These are phyloP conservation scores for Cecropterus lyciades DNA, from an alignment of 1,140 invertebrate species.

Conservation along the genomic window DNA sequence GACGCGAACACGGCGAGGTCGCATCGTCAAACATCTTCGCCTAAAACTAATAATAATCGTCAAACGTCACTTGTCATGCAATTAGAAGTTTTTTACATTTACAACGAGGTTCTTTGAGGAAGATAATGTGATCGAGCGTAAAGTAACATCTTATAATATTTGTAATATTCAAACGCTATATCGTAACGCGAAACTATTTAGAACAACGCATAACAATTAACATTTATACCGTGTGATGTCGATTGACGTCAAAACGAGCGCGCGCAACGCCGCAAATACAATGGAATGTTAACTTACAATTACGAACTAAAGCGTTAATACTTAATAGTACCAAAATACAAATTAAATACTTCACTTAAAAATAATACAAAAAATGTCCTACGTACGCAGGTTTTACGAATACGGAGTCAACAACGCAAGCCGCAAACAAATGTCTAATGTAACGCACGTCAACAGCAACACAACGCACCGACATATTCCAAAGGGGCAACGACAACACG, in stretches of 20 bases:
- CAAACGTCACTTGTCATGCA: conserved; percentile 69
- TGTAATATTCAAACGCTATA: conserved; percentile 40
- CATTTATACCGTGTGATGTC: conserved; percentile 47
- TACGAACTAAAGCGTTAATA: conserved; percentile 69
- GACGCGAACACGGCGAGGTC: conserved; percentile 19
- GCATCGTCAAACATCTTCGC: conserved; percentile 46
- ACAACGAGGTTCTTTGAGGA: conserved; percentile 48
- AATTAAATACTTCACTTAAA: conserved; percentile 73
- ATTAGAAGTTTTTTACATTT: conserved; percentile 56
- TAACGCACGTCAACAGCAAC: conserved; percentile 35
- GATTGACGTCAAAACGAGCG: conserved; percentile 39
- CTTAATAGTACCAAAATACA: conserved; percentile 75
- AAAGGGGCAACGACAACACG: conserved; percentile 48
- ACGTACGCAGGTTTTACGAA: conserved; percentile 42
- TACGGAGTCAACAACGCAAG: conserved; percentile 37
- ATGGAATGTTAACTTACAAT: conserved; percentile 73
- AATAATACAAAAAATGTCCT: conserved; percentile 58
- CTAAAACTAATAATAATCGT: conserved; percentile 48
- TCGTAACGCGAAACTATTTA: conserved; percentile 32
- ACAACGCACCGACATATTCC: conserved; percentile 50
- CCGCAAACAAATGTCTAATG: conserved; percentile 15
- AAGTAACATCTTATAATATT: conserved; percentile 42
- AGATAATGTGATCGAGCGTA: conserved; percentile 45
- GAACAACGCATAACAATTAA: conserved; percentile 38
- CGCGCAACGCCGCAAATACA: conserved; percentile 44